Percentiles rank a stretch among this genome's conserved stretches.
Conservation (phyloP, 1,140 invertebrate genomes). For the Akabosia matsudoensis region DNA sequence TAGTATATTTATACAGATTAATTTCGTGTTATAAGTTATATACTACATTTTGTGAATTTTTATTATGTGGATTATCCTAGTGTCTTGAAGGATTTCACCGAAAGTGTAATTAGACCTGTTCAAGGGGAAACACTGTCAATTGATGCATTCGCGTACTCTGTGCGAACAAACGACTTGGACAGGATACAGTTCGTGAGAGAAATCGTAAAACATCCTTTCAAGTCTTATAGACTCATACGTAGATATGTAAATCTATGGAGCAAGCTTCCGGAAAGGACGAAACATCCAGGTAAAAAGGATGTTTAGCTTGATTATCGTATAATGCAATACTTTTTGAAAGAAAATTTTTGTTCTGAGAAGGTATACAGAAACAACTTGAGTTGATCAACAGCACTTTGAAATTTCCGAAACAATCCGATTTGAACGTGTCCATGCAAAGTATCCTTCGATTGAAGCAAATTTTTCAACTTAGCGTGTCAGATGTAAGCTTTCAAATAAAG, state of each 20-base stretch:
- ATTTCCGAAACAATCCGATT: constrained; percentile 5
- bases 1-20: neutral
- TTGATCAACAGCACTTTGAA: no score
- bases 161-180: neutral
- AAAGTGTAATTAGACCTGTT: no score
- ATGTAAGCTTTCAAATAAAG: neutral
- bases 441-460: neutral
- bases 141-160: neutral
- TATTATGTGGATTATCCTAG: no score
- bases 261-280: neutral
- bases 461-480: neutral
- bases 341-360: no score
- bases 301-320: no score
- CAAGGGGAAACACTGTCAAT: neutral
- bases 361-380: no score
- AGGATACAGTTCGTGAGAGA: neutral
- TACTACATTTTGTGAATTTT: no score
- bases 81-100: no score
- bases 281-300: neutral
- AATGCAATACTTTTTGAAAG: no score
- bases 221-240: constrained; percentile 18
- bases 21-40: no score
- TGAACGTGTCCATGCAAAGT: neutral
- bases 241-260: neutral
- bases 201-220: constrained; percentile 26